These are phyloP conservation scores for Rotaria sp. DNA, from an alignment of 2,888 invertebrate species.

Conservation along the genomic window DNA sequence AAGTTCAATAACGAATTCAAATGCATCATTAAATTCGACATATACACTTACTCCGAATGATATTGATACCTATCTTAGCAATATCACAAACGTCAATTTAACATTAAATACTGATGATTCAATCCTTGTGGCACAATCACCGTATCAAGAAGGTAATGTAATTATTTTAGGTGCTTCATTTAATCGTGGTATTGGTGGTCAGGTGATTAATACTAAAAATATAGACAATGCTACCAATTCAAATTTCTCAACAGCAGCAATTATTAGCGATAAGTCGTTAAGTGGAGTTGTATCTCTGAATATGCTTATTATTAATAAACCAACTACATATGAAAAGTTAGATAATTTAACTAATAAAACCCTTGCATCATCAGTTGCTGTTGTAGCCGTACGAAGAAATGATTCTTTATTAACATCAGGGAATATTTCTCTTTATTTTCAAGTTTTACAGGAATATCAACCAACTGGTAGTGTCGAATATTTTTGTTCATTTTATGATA, in stretches of 20 bases:
- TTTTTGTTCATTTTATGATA: not conserved
- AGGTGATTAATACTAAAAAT: not conserved
- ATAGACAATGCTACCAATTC: not conserved
- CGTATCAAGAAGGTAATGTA: too few relatives aligned
- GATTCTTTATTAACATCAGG: not conserved
- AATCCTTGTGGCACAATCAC: too few relatives aligned
- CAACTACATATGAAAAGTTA: not conserved
- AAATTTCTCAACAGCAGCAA: not conserved
- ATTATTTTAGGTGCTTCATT: not conserved
- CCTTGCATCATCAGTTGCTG: not conserved
- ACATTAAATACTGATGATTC: too few relatives aligned
- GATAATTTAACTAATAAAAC: not conserved
- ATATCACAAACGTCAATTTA: too few relatives aligned
- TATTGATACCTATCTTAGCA: too few relatives aligned
- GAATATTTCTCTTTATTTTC: not conserved
- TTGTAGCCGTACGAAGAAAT: not conserved
- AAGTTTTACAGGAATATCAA: not conserved
- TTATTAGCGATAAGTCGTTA: not conserved
- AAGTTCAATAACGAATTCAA: too few relatives aligned
- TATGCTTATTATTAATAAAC: not conserved
- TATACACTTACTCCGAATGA: too few relatives aligned
- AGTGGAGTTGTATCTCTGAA: not conserved
- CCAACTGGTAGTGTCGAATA: not conserved
- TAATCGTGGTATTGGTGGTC: not conserved
- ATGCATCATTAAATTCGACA: too few relatives aligned